Conservation (phyloP, 2,797 vertebrate species). For the Clarias platycephalus region DNA sequence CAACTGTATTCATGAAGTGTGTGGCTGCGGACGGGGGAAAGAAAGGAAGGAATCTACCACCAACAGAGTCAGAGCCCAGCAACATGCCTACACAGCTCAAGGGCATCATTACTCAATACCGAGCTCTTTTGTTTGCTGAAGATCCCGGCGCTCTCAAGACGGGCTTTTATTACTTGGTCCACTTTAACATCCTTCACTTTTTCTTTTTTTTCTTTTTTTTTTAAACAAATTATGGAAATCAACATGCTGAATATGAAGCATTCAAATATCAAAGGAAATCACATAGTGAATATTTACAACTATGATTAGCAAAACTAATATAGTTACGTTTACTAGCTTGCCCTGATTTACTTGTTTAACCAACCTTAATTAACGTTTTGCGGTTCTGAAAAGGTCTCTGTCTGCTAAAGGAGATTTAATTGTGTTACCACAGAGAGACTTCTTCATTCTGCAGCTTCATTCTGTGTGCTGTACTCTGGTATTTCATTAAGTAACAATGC, state of each 20-base stretch:
- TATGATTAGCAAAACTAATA: not conserved
- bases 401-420: slow-evolving; percentile 32
- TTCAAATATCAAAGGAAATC: not conserved
- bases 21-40: slow-evolving; percentile 35
- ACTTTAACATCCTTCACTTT: slow-evolving; percentile 14
- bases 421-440: slow-evolving; percentile 28
- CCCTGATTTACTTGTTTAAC: slow-evolving; percentile 28
- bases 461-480: slow-evolving; percentile 22
- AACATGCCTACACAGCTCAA: slow-evolving; percentile 42
- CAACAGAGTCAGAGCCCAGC: slow-evolving; percentile 28
- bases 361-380: slow-evolving; percentile 24
- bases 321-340: not conserved
- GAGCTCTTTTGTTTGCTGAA: slow-evolving; percentile 19
- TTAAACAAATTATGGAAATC: slow-evolving; percentile 21
- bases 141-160: slow-evolving; percentile 10
- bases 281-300: not conserved
- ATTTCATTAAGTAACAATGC: slow-evolving; percentile 50
- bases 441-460: slow-evolving; percentile 20
- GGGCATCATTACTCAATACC: slow-evolving; percentile 34
- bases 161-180: not conserved
- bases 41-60: slow-evolving; percentile 43
- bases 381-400: slow-evolving; percentile 27
- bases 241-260: not conserved
- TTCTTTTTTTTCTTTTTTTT: not conserved
- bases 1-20: slow-evolving; percentile 26